Evolutionary conservation across 2,888 invertebrate genomes (phyloP).

Genomic region (Oeneis ivallda): DNA sequence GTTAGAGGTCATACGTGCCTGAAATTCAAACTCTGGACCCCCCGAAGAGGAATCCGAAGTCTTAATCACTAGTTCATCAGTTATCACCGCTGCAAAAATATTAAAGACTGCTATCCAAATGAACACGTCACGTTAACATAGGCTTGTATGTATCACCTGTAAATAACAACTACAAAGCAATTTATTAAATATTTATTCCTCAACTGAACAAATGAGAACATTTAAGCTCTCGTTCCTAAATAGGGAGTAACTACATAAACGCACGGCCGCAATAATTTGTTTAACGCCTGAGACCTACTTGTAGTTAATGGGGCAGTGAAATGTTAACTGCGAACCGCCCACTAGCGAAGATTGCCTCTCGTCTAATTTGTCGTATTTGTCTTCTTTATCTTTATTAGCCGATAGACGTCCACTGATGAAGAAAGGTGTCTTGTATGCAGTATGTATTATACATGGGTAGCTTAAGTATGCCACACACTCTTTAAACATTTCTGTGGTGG

Average conservation of each 20-base stretch:
- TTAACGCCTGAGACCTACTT: slow-evolving; percentile 41
- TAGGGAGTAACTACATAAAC: slow-evolving; percentile 54
- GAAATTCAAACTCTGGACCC: too few species aligned
- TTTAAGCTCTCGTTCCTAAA: slow-evolving; percentile 56
- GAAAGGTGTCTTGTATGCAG: too few species aligned
- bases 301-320: slow-evolving; percentile 62
- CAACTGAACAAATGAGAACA: slow-evolving; percentile 50
- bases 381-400: too few species aligned
- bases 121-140: neutral
- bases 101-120: too few species aligned
- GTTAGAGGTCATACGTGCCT: too few species aligned
- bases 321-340: slow-evolving; percentile 50
- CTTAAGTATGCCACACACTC: too few species aligned
- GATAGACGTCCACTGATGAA: too few species aligned
- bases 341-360: slow-evolving; percentile 35
- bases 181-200: slow-evolving; percentile 57
- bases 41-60: too few species aligned
- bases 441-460: too few species aligned
- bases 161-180: slow-evolving; percentile 39
- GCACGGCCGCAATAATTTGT: slow-evolving; percentile 34
- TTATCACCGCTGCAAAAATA: too few species aligned
- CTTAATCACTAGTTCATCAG: too few species aligned
- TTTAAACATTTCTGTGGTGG: too few species aligned
- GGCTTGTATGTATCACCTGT: neutral
- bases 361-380: neutral